Evolutionary conservation across 2,888 invertebrate genomes (phyloP).

Genomic region (Orgyia antiqua): DNA sequence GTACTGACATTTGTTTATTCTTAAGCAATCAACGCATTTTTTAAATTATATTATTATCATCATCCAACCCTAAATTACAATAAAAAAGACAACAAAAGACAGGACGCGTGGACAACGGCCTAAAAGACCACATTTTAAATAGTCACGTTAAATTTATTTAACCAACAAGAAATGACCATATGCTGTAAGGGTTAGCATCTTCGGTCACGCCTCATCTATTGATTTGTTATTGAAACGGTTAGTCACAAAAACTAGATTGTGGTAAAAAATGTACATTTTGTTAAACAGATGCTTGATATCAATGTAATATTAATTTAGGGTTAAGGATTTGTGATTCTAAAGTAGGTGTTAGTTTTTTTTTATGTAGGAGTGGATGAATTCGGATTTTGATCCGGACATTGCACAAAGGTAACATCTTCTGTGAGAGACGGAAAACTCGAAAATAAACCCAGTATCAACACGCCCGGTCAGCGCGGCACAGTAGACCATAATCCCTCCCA

Average conservation of each 20-base stretch:
- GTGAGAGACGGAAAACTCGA: no score
- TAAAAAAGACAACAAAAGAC: slow-evolving; percentile 41
- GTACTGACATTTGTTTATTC: no score
- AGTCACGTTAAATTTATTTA: slow-evolving; percentile 38
- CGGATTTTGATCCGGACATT: no score
- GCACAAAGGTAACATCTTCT: no score
- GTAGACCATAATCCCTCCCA: no score
- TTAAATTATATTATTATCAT: no score
- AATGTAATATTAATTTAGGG: slow-evolving; percentile 5
- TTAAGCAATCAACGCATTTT: no score
- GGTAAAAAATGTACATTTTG: slow-evolving; percentile 8
- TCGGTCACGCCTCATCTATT: slow-evolving; percentile 49
- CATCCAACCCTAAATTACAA: neutral
- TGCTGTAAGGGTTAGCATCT: slow-evolving; percentile 42
- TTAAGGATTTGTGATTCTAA: slow-evolving; percentile 4
- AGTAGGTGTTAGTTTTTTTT: no score
- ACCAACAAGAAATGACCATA: slow-evolving; percentile 40
- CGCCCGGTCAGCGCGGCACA: no score
- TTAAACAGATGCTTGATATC: slow-evolving; percentile 9
- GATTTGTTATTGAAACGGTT: slow-evolving; percentile 35
- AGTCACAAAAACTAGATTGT: slow-evolving; percentile 15
- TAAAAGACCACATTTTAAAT: slow-evolving; percentile 25
- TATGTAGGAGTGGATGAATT: no score
- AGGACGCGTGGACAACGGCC: slow-evolving; percentile 43
- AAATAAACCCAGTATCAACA: no score